Percentiles rank a stretch among this genome's conserved stretches.
Conservation (phyloP, 2,113 vertebrate genomes). For the Ellobius talpinus region DNA sequence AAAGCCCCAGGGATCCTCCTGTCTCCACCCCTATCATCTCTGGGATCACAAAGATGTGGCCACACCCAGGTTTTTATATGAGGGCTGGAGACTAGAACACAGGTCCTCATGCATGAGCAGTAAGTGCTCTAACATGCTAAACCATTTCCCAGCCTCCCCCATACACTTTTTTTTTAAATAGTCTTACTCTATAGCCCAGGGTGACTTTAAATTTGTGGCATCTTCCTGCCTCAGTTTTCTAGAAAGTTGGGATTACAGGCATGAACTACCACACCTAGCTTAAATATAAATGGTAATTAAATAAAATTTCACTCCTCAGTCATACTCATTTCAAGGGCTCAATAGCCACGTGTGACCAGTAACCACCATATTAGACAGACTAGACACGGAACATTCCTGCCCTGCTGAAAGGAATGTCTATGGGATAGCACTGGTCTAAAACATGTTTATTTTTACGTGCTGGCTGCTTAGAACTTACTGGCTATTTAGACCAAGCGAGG, state of each 20-base stretch:
- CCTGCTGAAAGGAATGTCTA: background rate
- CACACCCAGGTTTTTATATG: background rate
- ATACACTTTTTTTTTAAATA: background rate
- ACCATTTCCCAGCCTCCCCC: background rate
- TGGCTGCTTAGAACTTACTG: background rate
- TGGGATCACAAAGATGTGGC: background rate
- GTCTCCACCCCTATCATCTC: background rate
- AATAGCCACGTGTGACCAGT: background rate
- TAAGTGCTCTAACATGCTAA: background rate
- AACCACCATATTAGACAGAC: background rate
- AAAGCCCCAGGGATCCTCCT: background rate
- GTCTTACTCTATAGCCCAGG: background rate
- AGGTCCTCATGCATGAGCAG: background rate
- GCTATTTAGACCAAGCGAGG: background rate
- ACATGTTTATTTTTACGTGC: background rate
- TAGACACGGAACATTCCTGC: background rate
- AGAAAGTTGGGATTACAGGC: background rate
- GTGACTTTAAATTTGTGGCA: background rate
- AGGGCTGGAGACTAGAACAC: background rate
- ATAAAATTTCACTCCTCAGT: background rate
- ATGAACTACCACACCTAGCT: background rate
- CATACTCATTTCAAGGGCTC: background rate
- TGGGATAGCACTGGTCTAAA: background rate
- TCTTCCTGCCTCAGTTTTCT: background rate
- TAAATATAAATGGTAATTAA: slow-evolving; percentile 25